Evolutionary conservation across 2,797 vertebrate genomes (phyloP), one percentile per base, ranked within the genome.

Genomic region (Myotis daubentonii): DNA sequence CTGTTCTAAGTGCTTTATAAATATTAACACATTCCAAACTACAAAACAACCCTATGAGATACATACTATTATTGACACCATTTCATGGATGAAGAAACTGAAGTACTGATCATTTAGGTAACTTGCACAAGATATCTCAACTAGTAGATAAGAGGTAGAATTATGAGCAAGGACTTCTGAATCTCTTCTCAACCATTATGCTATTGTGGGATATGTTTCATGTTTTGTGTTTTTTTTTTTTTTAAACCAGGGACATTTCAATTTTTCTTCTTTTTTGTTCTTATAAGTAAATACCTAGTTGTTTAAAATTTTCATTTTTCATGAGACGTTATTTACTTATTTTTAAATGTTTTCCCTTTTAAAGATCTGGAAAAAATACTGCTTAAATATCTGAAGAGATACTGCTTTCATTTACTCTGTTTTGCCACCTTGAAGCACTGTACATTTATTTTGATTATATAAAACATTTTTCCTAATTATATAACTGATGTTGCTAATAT

Each of bases 381-480:
- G 44, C 49, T 51, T 49, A 82, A 95, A 44, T n/a, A 57, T 74
- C 36, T 87, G 33, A 22, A 75, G 89, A 91, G 47, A 9, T 44
- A 38, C 17, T 87, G 6, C 15, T 90, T 86, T 84, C 22, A 57
- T 70, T 75, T 93, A 68, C 86, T 87, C 23, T 78, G 11, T 89
- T 91, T 84, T 78, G 47, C 65, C 6, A 75, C 25, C 66, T 78
- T 71, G 72, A 94, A 94, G 23, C 33, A 94, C 19, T 96, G 1
- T 75, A 72, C 44, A n/a, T 95, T 94, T 95, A 96, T 89, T 96
- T 89, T 93, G 28, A 92, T 33, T 91, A 55, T 75, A 62, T 93
- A 93, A 92, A 89, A 71, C 17, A 81, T 90, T 51, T 57, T 89
- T 49, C 22, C 57, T 25, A 70, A 94, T 83, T 87, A 94, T 88